These are phyloP conservation scores for Quadroppia sp. DNA, from an alignment of 2,888 invertebrate genomes.

Conservation along the genomic window DNA sequence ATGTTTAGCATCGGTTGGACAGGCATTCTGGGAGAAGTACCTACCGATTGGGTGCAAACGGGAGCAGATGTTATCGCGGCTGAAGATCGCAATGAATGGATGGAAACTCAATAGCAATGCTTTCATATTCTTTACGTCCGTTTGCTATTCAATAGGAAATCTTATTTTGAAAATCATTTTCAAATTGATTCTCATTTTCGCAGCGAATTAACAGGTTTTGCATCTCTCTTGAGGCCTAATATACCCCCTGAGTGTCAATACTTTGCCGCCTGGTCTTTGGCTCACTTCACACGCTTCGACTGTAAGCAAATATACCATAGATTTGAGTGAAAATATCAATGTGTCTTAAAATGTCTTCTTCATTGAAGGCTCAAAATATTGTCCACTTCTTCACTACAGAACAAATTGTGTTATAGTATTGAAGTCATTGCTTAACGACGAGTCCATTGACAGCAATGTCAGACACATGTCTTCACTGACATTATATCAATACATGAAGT, in stretches of 20 bases:
- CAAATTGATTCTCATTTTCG: no score
- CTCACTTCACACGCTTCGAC: slow-evolving; percentile 88
- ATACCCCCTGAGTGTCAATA: slow-evolving; percentile 86
- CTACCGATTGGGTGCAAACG: slow-evolving; percentile 61
- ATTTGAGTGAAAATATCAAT: slow-evolving; percentile 30
- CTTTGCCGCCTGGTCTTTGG: slow-evolving; percentile 97
- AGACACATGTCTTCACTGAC: slow-evolving; percentile 37
- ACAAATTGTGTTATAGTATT: slow-evolving; percentile 74
- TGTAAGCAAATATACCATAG: slow-evolving; percentile 60
- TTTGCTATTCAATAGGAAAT: slow-evolving; percentile 78
- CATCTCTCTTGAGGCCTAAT: slow-evolving; percentile 62
- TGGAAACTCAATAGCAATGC: slow-evolving; percentile 86
- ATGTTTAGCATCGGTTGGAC: slow-evolving; percentile 80
- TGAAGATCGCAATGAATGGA: slow-evolving; percentile 74
- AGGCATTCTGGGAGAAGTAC: slow-evolving; percentile 71
- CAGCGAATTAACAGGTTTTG: no score
- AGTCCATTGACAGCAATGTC: slow-evolving; percentile 34
- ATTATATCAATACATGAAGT: slow-evolving; percentile 36
- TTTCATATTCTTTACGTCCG: no score
- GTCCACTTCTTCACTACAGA: slow-evolving; percentile 76
- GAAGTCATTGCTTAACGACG: slow-evolving; percentile 54
- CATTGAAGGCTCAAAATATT: slow-evolving; percentile 78
- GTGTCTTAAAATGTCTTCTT: slow-evolving; percentile 42
- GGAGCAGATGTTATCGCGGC: slow-evolving; percentile 66
- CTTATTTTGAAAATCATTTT: no score